Evolutionary conservation across 2,888 invertebrate species (phyloP).

Genomic region (Tribolium freemani): DNA sequence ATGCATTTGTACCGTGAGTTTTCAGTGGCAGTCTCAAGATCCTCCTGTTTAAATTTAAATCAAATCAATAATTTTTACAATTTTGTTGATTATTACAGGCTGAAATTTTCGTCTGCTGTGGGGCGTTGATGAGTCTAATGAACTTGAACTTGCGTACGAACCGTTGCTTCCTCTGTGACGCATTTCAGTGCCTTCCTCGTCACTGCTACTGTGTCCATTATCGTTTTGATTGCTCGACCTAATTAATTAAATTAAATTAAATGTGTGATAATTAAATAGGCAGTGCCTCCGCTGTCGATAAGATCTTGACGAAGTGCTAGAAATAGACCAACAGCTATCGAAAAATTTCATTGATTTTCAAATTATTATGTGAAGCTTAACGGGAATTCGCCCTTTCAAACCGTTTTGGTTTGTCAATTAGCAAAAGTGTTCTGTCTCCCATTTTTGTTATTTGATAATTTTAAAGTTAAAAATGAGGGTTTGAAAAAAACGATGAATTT

Average conservation of each 20-base stretch:
- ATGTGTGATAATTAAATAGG: neutral
- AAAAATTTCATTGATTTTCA: no score
- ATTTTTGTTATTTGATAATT: no score
- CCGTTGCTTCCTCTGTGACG: conserved; percentile 65
- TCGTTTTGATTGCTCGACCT: conserved; percentile 59
- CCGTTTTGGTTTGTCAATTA: no score
- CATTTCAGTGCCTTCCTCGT: conserved; percentile 68
- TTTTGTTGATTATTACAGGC: conserved; percentile 47
- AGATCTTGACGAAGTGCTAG: no score
- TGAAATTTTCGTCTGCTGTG: conserved; percentile 65
- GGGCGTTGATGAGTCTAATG: conserved; percentile 70
- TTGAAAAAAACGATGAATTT: no score
- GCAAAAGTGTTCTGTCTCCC: no score
- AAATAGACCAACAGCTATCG: no score
- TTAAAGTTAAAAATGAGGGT: no score
- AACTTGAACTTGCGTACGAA: conserved; percentile 68
- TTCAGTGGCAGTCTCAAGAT: conserved; percentile 75
- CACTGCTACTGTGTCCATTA: conserved; percentile 61
- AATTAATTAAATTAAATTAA: neutral
- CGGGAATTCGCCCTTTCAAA: no score
- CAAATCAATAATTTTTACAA: neutral
- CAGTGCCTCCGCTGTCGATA: no score
- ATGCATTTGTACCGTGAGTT: conserved; percentile 91
- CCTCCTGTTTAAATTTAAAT: conserved; percentile 62
- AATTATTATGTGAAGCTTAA: no score